These are phyloP conservation scores for Rostratula benghalensis DNA, from an alignment of 2,113 vertebrate species.

Conservation along the genomic window DNA sequence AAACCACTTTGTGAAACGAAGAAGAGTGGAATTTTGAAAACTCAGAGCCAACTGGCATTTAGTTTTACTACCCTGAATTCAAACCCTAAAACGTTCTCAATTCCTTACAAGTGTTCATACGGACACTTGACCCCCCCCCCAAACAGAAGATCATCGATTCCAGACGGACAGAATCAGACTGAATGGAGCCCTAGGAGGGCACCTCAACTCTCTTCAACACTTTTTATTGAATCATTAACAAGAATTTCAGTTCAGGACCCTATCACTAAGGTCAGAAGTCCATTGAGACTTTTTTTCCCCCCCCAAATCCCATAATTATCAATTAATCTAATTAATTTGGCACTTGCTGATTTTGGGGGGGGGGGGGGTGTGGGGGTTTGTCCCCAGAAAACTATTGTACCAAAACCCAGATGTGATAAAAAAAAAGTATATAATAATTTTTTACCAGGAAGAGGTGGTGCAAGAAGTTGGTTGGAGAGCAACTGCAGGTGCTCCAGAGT, in stretches of 20 bases:
- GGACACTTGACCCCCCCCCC: background rate
- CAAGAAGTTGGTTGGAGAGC: slow-evolving; percentile 95
- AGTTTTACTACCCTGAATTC: background rate
- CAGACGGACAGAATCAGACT: background rate
- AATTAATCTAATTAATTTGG: too few relatives aligned
- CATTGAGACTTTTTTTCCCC: background rate
- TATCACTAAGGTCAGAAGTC: background rate
- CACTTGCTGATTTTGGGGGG: too few relatives aligned
- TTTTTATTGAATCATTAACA: background rate
- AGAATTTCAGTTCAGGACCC: background rate
- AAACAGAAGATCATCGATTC: background rate
- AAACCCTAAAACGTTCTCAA: background rate
- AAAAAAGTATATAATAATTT: too few relatives aligned
- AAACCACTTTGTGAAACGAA: slow-evolving; percentile 23
- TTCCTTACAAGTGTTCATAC: background rate
- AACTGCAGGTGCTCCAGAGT: slow-evolving; percentile 96
- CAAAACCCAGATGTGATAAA: background rate
- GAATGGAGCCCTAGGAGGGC: background rate
- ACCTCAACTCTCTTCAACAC: background rate
- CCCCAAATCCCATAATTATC: background rate
- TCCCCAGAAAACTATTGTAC: background rate
- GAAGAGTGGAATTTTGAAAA: background rate
- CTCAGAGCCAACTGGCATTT: background rate
- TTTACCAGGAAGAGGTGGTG: slow-evolving; percentile 95
- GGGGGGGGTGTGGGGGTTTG: too few relatives aligned